Percentiles rank a stretch among this genome's conserved stretches.
These are phyloP conservation scores for Apomyelois bistriatella DNA, from an alignment of 2,888 invertebrate genomes.

Conservation along the genomic window DNA sequence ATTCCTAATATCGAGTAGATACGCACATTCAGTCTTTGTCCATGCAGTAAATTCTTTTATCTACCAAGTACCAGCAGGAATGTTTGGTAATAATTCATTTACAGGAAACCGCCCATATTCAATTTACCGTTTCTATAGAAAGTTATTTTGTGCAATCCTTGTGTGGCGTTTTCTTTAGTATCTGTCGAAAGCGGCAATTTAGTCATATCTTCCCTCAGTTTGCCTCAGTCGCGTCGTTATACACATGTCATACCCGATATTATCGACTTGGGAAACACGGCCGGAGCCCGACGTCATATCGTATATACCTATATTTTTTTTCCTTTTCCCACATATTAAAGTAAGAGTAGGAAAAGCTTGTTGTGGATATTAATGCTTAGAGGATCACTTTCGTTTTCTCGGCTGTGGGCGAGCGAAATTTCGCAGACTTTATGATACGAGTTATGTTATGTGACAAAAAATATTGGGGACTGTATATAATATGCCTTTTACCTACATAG, in stretches of 20 bases:
- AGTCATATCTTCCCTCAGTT: background rate
- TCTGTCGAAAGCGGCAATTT: background rate
- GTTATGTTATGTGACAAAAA: background rate
- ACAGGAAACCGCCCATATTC: no score
- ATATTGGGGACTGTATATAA: background rate
- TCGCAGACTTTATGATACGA: background rate
- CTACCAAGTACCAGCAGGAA: no score
- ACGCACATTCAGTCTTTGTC: no score
- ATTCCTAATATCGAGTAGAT: no score
- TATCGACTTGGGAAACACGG: slow-evolving; percentile 10
- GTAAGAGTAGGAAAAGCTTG: background rate
- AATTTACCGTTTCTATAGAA: background rate
- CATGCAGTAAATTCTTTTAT: no score
- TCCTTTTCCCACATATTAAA: background rate
- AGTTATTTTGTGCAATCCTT: background rate
- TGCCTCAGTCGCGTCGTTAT: background rate
- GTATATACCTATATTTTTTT: slow-evolving; percentile 1
- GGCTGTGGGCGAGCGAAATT: background rate
- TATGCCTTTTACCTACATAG: background rate
- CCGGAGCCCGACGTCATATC: background rate
- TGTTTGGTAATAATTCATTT: no score
- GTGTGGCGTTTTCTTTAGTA: background rate
- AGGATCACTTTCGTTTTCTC: slow-evolving; percentile 3
- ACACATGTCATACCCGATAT: slow-evolving; percentile 12
- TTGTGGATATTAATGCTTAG: slow-evolving; percentile 3